Evolutionary conservation across 2,797 vertebrate genomes (phyloP), one percentile per base, ranked within the genome.

Genomic region (Xenentodon cancila): DNA sequence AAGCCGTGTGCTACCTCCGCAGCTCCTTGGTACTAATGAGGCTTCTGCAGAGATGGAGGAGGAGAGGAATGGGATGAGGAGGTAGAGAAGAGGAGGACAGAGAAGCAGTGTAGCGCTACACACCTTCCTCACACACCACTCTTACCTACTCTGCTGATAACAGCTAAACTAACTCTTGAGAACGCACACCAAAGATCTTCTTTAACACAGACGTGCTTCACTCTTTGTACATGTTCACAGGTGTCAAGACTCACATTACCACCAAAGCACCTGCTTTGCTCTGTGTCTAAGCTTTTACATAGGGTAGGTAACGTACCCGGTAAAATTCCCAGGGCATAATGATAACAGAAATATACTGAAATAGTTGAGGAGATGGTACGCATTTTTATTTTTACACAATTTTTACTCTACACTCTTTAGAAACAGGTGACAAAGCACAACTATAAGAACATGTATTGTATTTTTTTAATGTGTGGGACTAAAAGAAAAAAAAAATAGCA

Each of bases 1-100:
- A 5, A 90, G 91, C 85, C 89, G 78, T 90, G 86, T 76, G 87
- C 90, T 93, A 90, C 77, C 89, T 92, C 85, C 57, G 82, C 72
- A 66, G 84, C 87, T 85, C 84, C 86, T 87, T 44, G 51, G 64
- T 66, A 59, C 90, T 92, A 94, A 95, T 89, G 78, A 92, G 84
- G 86, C 85, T 90, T 93, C 90, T 89, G 75, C 53, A 50, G 86
- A 70, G 77, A 77, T 75, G 77, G 79, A 88, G 80, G 81, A 79
- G 60, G 78, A 80, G 84, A 87, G 52, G 74, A 84, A 71, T 84
- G 70, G 65, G 64, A 56, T 40, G 66, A 80, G 81, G 82, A 87
- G 84, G 57, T 70, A 57, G 58, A 71, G 75, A 60, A 51, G 77
- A 82, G 73, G 72, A 79, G 81, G 66, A 75, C 81, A 81, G 79